Evolutionary conservation across 2,113 vertebrate genomes (phyloP).

Genomic region (Cairina moschata): DNA sequence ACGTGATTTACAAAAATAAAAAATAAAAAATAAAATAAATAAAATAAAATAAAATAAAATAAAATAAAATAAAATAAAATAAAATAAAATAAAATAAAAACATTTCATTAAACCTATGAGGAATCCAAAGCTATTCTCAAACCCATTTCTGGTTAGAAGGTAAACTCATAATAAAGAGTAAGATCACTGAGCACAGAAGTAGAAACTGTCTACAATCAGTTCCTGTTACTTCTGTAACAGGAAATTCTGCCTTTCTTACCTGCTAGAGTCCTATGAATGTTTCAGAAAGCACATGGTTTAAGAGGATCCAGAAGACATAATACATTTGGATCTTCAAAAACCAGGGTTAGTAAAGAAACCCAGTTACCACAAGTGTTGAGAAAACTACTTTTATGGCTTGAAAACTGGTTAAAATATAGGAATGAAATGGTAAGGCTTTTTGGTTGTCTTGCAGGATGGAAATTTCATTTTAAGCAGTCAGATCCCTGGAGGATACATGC

Average conservation of each 20-base stretch:
- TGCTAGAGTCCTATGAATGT: not conserved
- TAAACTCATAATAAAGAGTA: not conserved
- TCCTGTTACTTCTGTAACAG: not conserved
- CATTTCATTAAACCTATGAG: conserved; percentile 51
- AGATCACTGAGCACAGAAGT: not conserved
- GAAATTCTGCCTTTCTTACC: not conserved
- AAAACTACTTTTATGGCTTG: not conserved
- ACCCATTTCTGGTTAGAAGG: not conserved
- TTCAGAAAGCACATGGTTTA: not conserved
- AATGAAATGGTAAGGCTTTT: not conserved
- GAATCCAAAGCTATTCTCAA: not conserved
- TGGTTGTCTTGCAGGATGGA: not conserved
- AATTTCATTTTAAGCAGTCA: not conserved
- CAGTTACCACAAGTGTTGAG: not conserved
- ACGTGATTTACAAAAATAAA: conserved; percentile 70
- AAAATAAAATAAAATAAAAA: conserved; percentile 9
- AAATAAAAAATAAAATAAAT: not conserved
- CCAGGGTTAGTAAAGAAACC: not conserved
- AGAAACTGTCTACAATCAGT: conserved; percentile 3
- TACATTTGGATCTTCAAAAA: conserved; percentile 13
- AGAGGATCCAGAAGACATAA: not conserved
- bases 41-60: too few species aligned
- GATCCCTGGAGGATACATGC: not conserved
- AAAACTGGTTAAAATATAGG: not conserved
- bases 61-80: too few species aligned